Evolutionary conservation across 1,140 invertebrate genomes (phyloP).

Genomic region (Orchestia grillus): DNA sequence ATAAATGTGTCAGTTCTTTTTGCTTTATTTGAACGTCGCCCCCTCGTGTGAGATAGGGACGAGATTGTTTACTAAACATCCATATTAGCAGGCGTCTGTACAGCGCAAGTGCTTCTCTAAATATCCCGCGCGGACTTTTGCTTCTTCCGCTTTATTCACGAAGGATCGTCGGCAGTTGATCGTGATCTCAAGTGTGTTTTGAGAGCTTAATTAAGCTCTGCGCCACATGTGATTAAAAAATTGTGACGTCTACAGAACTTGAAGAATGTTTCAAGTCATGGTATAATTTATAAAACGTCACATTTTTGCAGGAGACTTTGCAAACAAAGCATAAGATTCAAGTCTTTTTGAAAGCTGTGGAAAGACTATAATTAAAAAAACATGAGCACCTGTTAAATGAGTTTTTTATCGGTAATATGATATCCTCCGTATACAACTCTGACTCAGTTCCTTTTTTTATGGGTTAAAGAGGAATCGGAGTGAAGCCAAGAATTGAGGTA

Average conservation of each 20-base stretch:
- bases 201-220: not conserved
- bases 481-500: not conserved
- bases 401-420: no score
- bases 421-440: no score
- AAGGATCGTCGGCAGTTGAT: not conserved
- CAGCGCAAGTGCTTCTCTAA: not conserved
- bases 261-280: not conserved
- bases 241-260: not conserved
- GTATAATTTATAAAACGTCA: not conserved
- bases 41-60: not conserved
- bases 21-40: not conserved
- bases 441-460: not conserved
- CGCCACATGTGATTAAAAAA: not conserved
- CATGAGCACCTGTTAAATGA: no score
- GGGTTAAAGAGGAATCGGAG: not conserved
- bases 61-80: conserved; percentile 9
- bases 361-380: no score
- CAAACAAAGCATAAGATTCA: no score
- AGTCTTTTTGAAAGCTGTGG: no score
- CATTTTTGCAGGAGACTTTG: no score
- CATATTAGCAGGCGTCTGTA: not conserved
- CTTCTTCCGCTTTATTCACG: not conserved
- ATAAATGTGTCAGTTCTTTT: conserved; percentile 2
- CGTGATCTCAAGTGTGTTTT: not conserved
- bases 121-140: not conserved